Conservation (phyloP, 2,888 invertebrate genomes). For the Sarcophaga caerulescens region DNA sequence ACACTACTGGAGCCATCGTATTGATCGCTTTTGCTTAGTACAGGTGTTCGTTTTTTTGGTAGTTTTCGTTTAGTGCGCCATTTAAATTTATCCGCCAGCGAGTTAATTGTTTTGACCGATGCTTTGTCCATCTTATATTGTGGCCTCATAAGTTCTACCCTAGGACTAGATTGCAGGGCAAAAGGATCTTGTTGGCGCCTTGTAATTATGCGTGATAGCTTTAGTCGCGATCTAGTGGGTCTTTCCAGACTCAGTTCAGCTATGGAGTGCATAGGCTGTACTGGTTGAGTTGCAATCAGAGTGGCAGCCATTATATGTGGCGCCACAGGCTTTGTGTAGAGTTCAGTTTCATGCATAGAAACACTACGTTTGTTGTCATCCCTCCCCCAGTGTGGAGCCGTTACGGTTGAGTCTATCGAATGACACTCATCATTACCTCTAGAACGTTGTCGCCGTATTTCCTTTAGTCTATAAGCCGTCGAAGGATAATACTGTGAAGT, state of each 20-base stretch:
- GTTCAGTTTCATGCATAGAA: slow-evolving; percentile 68
- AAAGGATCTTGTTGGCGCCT: slow-evolving; percentile 72
- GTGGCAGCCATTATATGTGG: slow-evolving; percentile 65
- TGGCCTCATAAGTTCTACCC: slow-evolving; percentile 68
- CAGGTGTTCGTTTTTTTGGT: slow-evolving; percentile 34
- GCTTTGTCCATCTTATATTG: slow-evolving; percentile 55
- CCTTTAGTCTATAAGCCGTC: slow-evolving; percentile 71
- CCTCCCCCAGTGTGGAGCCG: slow-evolving; percentile 25
- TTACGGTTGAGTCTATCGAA: slow-evolving; percentile 58
- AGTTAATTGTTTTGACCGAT: slow-evolving; percentile 62
- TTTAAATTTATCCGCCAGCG: slow-evolving; percentile 68
- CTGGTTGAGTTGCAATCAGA: slow-evolving; percentile 63
- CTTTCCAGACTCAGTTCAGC: slow-evolving; percentile 67
- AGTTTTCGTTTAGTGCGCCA: slow-evolving; percentile 68
- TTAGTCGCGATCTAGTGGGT: slow-evolving; percentile 71
- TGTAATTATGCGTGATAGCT: slow-evolving; percentile 76
- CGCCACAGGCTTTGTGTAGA: slow-evolving; percentile 66
- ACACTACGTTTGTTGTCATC: slow-evolving; percentile 40
- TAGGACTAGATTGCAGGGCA: slow-evolving; percentile 56
- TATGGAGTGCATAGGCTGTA: slow-evolving; percentile 69
- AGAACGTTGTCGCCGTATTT: slow-evolving; percentile 72
- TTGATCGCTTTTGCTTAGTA: slow-evolving; percentile 2
- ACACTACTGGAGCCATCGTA: not conserved
- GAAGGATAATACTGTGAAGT: slow-evolving; percentile 64
- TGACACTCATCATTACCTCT: slow-evolving; percentile 68